Conservation (phyloP, 1,140 invertebrate genomes). For the Drosophila mauritiana region DNA sequence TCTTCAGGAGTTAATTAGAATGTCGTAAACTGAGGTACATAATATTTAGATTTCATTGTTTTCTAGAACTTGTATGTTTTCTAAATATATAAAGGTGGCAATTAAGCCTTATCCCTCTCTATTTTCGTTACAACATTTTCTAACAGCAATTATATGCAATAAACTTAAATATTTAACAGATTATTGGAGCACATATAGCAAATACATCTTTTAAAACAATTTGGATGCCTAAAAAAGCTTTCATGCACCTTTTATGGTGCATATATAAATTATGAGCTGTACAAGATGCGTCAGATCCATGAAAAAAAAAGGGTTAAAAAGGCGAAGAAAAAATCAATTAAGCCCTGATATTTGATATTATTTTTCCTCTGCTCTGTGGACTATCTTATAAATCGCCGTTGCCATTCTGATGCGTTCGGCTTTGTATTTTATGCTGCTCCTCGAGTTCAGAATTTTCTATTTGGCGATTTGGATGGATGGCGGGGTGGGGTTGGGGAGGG, state of each 20-base stretch:
- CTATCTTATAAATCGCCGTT: conserved; percentile 18
- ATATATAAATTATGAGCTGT: too few relatives aligned
- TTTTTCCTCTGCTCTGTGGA: neutral
- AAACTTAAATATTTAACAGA: too few relatives aligned
- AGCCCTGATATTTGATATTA: conserved; percentile 13
- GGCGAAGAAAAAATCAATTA: conserved; percentile 8
- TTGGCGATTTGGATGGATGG: conserved; percentile 8
- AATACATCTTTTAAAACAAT: too few relatives aligned
- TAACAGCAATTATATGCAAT: too few relatives aligned
- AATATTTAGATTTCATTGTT: neutral
- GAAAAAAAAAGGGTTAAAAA: neutral
- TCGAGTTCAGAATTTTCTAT: conserved; percentile 15
- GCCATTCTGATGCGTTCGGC: conserved; percentile 16
- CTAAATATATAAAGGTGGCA: too few relatives aligned
- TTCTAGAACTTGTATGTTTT: too few relatives aligned
- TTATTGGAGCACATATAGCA: too few relatives aligned
- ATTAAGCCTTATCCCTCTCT: too few relatives aligned
- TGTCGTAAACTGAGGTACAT: neutral
- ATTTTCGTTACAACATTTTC: too few relatives aligned
- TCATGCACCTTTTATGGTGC: too few relatives aligned
- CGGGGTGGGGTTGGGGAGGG: neutral
- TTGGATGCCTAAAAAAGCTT: too few relatives aligned
- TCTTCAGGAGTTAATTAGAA: conserved; percentile 4
- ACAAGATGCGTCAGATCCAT: neutral
- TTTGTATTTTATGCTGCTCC: conserved; percentile 13